These are phyloP conservation scores for Petrocephalus microphthalmus DNA, from an alignment of 2,113 vertebrate genomes.

Conservation along the genomic window DNA sequence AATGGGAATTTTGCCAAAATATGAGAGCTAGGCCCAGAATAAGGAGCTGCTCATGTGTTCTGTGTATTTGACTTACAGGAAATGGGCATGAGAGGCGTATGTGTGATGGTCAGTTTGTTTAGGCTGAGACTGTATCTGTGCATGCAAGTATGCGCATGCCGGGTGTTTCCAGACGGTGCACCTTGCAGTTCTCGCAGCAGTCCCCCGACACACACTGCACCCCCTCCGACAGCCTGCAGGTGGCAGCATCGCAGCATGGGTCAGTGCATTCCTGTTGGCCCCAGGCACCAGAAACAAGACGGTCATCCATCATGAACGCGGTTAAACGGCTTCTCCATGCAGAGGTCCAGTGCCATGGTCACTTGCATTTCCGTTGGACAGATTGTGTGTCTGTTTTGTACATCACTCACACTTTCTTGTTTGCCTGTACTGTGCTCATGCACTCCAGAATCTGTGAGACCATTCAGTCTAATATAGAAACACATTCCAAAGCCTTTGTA, in stretches of 20 bases:
- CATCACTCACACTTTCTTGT: not conserved
- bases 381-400: not conserved
- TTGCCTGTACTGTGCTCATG: not conserved
- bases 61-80: not conserved
- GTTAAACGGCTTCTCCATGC: not conserved
- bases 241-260: constrained; percentile 26
- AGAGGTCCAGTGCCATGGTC: not conserved
- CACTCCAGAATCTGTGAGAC: not conserved
- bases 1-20: not conserved
- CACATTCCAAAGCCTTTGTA: not conserved
- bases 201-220: constrained; percentile 22
- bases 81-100: not conserved
- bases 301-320: not conserved
- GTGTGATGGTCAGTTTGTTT: not conserved
- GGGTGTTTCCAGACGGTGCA: not conserved
- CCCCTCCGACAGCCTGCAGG: constrained; percentile 15
- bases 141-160: not conserved
- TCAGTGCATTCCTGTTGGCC: constrained; percentile 23
- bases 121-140: not conserved
- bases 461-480: not conserved
- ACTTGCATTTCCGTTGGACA: not conserved
- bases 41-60: not conserved
- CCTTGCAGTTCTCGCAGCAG: constrained; percentile 34
- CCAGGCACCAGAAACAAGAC: not conserved
- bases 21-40: not conserved